These are phyloP conservation scores for Alcis repandata DNA, from an alignment of 2,888 invertebrate species.

Conservation along the genomic window DNA sequence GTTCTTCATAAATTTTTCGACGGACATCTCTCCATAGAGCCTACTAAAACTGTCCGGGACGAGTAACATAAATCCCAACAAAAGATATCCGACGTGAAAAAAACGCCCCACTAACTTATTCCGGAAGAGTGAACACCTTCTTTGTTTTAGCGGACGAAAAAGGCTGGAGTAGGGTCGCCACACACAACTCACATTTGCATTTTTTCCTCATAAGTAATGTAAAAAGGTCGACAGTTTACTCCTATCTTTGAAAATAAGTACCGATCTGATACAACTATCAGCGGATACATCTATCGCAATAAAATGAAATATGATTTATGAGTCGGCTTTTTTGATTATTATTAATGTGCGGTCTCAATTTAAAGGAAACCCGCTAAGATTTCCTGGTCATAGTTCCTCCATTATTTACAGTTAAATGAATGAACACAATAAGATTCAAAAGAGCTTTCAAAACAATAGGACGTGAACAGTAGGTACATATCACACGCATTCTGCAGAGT, in stretches of 20 bases:
- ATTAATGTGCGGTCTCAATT: not conserved
- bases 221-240: conserved; percentile 31
- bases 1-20: conserved; percentile 14
- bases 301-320: conserved; percentile 19
- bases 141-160: conserved; percentile 53
- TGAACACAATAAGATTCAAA: too few species aligned
- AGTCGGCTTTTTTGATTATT: too few species aligned
- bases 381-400: too few species aligned
- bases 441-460: too few species aligned
- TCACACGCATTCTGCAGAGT: too few species aligned
- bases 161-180: conserved; percentile 52
- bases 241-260: conserved; percentile 18
- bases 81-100: conserved; percentile 55
- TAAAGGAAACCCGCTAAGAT: too few species aligned
- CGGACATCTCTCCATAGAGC: conserved; percentile 31
- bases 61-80: conserved; percentile 42
- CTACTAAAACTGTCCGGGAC: conserved; percentile 36
- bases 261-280: conserved; percentile 29
- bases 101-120: conserved; percentile 57
- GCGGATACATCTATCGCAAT: conserved; percentile 38
- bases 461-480: too few species aligned
- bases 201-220: conserved; percentile 44
- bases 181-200: conserved; percentile 52
- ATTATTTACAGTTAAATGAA: too few species aligned
- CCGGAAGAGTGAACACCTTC: conserved; percentile 56